phyloP scores from a whole-genome alignment of 2,888 invertebrate genomes.

The Amphipoea lucens region DNA sequence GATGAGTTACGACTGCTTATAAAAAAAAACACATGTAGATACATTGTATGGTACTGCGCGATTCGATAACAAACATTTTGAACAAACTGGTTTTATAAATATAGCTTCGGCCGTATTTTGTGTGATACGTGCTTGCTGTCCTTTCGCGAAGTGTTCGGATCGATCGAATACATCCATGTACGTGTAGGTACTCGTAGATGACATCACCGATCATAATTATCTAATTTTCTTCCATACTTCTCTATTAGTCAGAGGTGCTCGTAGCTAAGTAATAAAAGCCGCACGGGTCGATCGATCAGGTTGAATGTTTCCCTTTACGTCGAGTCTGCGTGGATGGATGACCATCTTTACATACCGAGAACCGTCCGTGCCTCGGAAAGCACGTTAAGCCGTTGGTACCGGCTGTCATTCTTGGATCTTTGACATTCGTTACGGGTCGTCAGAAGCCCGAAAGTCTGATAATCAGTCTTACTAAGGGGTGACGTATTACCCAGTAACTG shows the following conservation, averaged over 20 bases:
- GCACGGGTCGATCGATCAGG: no score
- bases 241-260: not conserved
- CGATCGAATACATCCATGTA: not conserved
- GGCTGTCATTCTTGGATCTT: no score
- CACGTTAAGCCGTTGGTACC: no score
- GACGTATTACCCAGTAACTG: no score
- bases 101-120: not conserved
- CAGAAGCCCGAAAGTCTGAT: no score
- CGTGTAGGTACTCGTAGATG: not conserved
- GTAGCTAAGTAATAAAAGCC: no score
- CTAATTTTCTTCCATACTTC: not conserved
- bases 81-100: constrained; percentile 2
- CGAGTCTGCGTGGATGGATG: no score
- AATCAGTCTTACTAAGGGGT: no score
- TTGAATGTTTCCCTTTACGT: no score
- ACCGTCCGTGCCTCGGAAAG: no score
- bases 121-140: not conserved
- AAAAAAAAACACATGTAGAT: not conserved
- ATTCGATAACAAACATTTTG: not conserved
- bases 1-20: not conserved
- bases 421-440: no score
- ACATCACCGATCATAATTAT: not conserved
- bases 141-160: not conserved
- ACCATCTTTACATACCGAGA: no score
- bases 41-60: not conserved